Conservation (phyloP, 2,113 vertebrate species). For the Ellobius talpinus region DNA sequence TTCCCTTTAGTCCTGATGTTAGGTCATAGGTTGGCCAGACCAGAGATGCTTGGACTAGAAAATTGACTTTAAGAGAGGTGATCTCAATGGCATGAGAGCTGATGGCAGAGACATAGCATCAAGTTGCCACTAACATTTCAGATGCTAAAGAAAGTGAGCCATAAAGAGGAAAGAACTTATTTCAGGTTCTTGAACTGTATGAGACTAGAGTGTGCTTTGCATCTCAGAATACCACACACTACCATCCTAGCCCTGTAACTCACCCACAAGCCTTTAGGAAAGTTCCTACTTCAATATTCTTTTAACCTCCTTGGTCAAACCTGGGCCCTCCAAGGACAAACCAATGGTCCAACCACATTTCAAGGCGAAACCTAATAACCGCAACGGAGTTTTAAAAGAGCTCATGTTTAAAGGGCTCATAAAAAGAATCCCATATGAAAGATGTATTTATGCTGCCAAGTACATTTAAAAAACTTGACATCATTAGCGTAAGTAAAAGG, state of each 20-base stretch:
- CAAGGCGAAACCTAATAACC: constrained; percentile 45
- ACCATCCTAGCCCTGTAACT: neutral
- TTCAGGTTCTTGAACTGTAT: neutral
- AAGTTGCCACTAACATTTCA: constrained; percentile 1
- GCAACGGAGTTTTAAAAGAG: constrained; percentile 40
- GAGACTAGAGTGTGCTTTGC: neutral
- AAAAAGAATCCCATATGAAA: constrained; percentile 19
- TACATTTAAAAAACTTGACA: neutral
- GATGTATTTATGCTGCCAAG: neutral
- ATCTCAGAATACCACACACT: neutral
- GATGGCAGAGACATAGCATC: neutral
- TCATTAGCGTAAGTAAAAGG: neutral
- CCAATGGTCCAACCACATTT: neutral
- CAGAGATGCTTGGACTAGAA: neutral
- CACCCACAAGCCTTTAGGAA: neutral
- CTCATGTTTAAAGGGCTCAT: constrained; percentile 58
- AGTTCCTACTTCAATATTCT: constrained; percentile 8
- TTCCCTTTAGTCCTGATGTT: neutral
- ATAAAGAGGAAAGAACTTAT: neutral
- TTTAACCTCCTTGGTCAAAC: constrained; percentile 35
- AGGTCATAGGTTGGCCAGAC: neutral
- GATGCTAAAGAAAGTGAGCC: neutral
- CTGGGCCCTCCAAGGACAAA: constrained; percentile 15
- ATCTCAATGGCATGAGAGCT: neutral
- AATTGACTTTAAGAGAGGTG: neutral